Percentiles rank a stretch among this genome's conserved stretches.
Conservation (phyloP, 2,113 vertebrate genomes). For the Chlorocebus sabaeus region DNA sequence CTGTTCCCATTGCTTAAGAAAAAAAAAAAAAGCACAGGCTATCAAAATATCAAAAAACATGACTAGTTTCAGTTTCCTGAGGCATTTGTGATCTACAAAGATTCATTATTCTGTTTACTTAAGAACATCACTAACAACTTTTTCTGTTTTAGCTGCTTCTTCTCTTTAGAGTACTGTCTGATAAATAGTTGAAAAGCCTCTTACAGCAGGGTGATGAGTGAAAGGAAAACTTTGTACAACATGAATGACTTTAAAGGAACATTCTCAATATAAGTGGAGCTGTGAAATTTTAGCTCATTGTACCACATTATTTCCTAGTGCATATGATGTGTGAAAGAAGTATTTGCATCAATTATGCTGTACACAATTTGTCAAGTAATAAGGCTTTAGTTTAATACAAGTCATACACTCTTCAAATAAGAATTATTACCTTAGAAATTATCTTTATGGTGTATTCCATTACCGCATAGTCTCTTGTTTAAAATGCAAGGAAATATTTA, state of each 20-base stretch:
- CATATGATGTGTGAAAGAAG: neutral
- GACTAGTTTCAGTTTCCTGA: neutral
- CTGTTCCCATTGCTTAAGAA: neutral
- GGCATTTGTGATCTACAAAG: neutral
- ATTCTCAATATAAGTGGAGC: neutral
- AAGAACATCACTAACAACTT: neutral
- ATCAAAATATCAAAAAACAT: neutral
- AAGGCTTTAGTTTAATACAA: neutral
- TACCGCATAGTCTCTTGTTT: neutral
- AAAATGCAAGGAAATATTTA: constrained; percentile 24
- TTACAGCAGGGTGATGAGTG: neutral
- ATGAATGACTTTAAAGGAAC: neutral
- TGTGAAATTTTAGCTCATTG: neutral
- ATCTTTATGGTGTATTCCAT: neutral
- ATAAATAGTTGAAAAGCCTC: neutral
- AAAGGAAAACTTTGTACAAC: neutral
- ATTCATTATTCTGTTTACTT: constrained; percentile 19
- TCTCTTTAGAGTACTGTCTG: neutral
- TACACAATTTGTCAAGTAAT: neutral
- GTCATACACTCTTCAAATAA: neutral
- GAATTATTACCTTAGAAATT: neutral
- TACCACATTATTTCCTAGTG: neutral
- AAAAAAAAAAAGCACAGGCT: neutral
- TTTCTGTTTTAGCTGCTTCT: neutral
- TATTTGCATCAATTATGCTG: neutral